phyloP scores from a whole-genome alignment of 2,113 vertebrate genomes.

The Gymnobelideus leadbeateri region DNA sequence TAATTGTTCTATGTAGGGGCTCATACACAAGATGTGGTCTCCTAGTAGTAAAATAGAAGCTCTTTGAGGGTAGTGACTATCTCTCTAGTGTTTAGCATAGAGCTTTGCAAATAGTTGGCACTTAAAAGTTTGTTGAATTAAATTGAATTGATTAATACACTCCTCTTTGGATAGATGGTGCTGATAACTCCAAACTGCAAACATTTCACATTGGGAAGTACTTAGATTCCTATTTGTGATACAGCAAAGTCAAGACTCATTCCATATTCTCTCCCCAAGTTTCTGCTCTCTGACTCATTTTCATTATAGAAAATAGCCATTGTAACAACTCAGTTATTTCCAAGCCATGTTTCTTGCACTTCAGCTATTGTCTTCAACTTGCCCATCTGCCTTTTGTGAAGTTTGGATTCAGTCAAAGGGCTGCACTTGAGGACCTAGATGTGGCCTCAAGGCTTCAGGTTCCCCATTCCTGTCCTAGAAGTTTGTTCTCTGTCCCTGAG shows the following conservation, averaged over 20 bases:
- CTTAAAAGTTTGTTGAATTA: neutral
- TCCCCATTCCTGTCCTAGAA: neutral
- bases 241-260: conserved; percentile 18
- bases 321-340: conserved; percentile 19
- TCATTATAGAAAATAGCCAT: conserved; percentile 11
- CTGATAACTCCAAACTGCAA: conserved; percentile 2
- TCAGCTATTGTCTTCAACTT: neutral
- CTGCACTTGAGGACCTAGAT: too few species aligned
- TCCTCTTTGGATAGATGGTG: conserved; percentile 9
- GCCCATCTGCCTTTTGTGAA: neutral
- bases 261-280: neutral
- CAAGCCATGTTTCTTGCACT: neutral
- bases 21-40: neutral
- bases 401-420: too few species aligned
- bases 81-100: too few species aligned
- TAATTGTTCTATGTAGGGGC: neutral
- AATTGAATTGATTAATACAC: neutral
- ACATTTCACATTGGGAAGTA: conserved; percentile 15
- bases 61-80: neutral
- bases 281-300: neutral
- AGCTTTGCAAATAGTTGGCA: neutral
- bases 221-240: neutral
- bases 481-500: neutral
- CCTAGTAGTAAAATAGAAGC: neutral
- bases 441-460: too few species aligned